Evolutionary conservation across 2,113 vertebrate genomes (phyloP).

Genomic region (Lasiurus borealis): DNA sequence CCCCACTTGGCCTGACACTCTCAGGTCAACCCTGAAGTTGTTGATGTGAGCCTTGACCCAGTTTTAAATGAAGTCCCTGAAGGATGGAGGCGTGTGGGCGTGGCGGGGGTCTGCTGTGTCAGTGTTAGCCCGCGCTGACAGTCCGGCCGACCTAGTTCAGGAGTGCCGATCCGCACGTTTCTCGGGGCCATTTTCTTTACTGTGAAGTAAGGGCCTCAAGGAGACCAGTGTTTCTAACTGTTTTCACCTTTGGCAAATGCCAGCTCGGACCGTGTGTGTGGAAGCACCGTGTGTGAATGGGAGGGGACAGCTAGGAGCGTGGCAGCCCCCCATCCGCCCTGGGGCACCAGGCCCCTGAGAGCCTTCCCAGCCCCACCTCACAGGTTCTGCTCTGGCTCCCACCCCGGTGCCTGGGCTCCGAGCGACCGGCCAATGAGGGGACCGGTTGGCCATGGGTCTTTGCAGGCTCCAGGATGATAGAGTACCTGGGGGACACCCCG

Average conservation of each 20-base stretch:
- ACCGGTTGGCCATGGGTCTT: too few relatives aligned
- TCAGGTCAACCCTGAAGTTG: too few relatives aligned
- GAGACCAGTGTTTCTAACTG: neutral
- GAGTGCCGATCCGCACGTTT: neutral
- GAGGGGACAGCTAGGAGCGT: rapidly evolving
- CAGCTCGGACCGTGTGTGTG: too few relatives aligned
- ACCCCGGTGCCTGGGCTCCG: rapidly evolving
- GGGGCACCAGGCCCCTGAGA: rapidly evolving
- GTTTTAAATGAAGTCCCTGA: too few relatives aligned
- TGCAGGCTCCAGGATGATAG: neutral
- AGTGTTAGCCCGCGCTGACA: too few relatives aligned
- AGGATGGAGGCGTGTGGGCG: too few relatives aligned
- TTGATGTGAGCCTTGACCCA: too few relatives aligned
- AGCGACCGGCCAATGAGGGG: neutral
- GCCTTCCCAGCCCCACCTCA: neutral
- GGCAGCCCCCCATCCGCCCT: too few relatives aligned
- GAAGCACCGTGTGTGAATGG: neutral
- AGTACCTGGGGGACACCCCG: too few relatives aligned
- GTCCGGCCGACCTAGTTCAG: neutral
- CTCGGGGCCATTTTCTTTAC: neutral
- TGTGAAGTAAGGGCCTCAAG: neutral
- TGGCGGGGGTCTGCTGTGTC: too few relatives aligned
- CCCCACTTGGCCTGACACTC: too few relatives aligned
- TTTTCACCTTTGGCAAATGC: too few relatives aligned
- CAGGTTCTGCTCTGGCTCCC: neutral